Evolutionary conservation across 1,140 invertebrate species (phyloP).

Genomic region (Spodoptera frugiperda): DNA sequence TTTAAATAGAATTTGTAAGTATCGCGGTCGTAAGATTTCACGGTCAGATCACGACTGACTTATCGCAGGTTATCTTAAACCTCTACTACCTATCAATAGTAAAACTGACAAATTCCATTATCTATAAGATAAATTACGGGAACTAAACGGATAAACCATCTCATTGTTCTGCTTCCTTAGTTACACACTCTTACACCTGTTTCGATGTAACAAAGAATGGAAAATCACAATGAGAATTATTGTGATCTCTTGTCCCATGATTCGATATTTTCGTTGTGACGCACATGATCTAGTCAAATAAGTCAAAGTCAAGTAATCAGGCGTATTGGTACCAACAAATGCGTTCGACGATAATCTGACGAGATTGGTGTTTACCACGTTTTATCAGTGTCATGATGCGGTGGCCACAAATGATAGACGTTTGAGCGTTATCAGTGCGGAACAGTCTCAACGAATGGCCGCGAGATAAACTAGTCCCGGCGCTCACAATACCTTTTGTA

Average conservation of each 20-base stretch:
- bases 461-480: constrained; percentile 74
- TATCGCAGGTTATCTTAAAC: constrained; percentile 13
- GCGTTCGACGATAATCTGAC: background rate
- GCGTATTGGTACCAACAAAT: background rate
- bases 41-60: background rate
- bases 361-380: constrained; percentile 24
- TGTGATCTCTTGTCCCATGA: background rate
- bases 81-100: constrained; percentile 12
- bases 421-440: constrained; percentile 73
- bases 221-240: constrained; percentile 11
- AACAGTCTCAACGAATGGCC: constrained; percentile 70
- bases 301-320: background rate
- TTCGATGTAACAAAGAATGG: background rate
- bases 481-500: constrained; percentile 76
- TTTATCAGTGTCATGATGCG: constrained; percentile 57
- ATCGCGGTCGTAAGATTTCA: background rate
- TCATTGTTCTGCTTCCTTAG: background rate
- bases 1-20: background rate
- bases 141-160: constrained; percentile 14
- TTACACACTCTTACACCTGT: background rate
- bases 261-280: background rate
- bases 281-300: background rate
- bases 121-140: constrained; percentile 20
- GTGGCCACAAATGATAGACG: constrained; percentile 46
- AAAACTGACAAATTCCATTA: constrained; percentile 15